Evolutionary conservation across 1,140 invertebrate genomes (phyloP).

Genomic region (Anastrepha obliqua): DNA sequence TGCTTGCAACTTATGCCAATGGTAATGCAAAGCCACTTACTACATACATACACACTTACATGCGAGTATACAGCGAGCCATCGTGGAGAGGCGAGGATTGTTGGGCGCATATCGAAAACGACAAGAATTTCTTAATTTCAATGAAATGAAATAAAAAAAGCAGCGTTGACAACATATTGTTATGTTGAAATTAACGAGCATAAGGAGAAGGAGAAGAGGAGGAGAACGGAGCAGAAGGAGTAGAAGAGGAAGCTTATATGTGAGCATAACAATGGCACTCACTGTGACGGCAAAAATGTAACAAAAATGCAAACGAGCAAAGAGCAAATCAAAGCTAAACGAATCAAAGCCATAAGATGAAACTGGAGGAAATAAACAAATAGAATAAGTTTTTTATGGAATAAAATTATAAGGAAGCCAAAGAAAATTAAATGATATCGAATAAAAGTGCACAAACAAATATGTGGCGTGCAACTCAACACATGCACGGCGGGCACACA

Average conservation of each 20-base stretch:
- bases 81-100: not conserved
- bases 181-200: constrained; percentile 51
- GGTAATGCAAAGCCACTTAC: not conserved
- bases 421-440: constrained; percentile 50
- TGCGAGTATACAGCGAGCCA: not conserved
- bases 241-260: not conserved
- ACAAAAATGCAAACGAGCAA: not conserved
- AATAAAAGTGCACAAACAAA: constrained; percentile 40
- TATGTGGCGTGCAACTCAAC: not conserved
- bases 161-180: constrained; percentile 51
- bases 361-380: constrained; percentile 7
- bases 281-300: not conserved
- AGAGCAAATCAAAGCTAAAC: constrained; percentile 38
- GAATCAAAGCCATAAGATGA: constrained; percentile 33
- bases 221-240: not conserved
- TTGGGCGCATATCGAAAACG: constrained; percentile 20
- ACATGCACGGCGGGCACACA: not conserved
- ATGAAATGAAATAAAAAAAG: constrained; percentile 47
- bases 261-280: not conserved
- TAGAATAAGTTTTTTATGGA: not conserved
- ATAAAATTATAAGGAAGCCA: constrained; percentile 40
- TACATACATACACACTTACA: too few relatives aligned
- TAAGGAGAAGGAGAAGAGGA: not conserved
- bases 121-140: constrained; percentile 47
- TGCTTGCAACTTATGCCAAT: not conserved